phyloP scores from a whole-genome alignment of 2,113 vertebrate species.

The Xyrauchen texanus region DNA sequence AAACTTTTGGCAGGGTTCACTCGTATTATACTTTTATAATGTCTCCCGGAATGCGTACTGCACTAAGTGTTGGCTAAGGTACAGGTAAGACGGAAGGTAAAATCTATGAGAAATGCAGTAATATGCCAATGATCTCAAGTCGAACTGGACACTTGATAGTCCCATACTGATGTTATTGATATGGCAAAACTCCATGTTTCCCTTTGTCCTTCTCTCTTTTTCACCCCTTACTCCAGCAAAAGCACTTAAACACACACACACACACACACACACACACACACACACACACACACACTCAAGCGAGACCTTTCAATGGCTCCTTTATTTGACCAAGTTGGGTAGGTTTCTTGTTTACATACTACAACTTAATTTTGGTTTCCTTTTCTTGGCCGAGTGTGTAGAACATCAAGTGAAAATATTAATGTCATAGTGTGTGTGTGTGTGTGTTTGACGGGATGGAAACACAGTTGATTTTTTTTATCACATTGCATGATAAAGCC shows the following conservation, averaged over 20 bases:
- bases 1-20: slow-evolving; percentile 43
- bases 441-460: neutral
- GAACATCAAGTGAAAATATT: slow-evolving; percentile 1
- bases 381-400: slow-evolving; percentile 20
- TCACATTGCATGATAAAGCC: too few relatives aligned
- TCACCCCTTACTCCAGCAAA: neutral
- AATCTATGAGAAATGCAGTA: slow-evolving; percentile 35
- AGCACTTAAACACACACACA: neutral
- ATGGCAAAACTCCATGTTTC: slow-evolving; percentile 25
- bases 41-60: slow-evolving; percentile 24
- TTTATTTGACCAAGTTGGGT: slow-evolving; percentile 14
- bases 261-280: slow-evolving; percentile 18
- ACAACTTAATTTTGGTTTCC: slow-evolving; percentile 27
- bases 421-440: neutral
- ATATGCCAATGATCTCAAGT: slow-evolving; percentile 32
- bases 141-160: slow-evolving; percentile 49
- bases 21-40: slow-evolving; percentile 46
- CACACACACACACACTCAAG: neutral
- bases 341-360: slow-evolving; percentile 10
- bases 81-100: slow-evolving; percentile 41
- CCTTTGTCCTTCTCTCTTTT: slow-evolving; percentile 14
- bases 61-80: slow-evolving; percentile 32
- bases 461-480: neutral
- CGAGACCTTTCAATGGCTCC: slow-evolving; percentile 6
- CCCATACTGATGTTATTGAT: slow-evolving; percentile 27